These are phyloP conservation scores for Brachypteracias leptosomus DNA, from an alignment of 2,113 vertebrate species.

Conservation along the genomic window DNA sequence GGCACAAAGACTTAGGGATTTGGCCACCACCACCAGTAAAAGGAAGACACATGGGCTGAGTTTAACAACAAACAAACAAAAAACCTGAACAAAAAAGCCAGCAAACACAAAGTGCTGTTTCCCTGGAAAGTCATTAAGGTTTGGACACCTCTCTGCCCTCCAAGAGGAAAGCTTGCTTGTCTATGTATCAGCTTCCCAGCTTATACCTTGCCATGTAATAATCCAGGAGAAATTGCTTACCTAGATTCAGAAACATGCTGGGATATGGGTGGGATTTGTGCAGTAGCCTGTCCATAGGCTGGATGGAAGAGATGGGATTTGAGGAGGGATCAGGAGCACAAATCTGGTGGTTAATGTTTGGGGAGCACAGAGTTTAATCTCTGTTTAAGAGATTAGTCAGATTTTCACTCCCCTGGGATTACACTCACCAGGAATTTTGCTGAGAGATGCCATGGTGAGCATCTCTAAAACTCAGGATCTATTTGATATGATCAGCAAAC, in stretches of 20 bases:
- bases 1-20: background rate
- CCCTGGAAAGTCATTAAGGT: background rate
- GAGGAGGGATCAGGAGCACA: background rate
- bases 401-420: background rate
- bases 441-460: background rate
- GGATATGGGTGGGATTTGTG: background rate
- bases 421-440: background rate
- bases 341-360: background rate
- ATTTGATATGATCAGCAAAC: background rate
- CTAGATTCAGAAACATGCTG: background rate
- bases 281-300: background rate
- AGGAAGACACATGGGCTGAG: background rate
- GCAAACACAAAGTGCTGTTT: background rate
- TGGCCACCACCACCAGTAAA: background rate
- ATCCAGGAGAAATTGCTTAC: background rate
- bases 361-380: background rate
- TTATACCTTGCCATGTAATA: background rate
- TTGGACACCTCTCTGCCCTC: background rate
- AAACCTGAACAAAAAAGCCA: background rate
- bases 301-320: background rate
- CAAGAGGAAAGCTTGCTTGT: background rate
- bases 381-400: background rate
- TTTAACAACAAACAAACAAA: background rate
- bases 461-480: background rate
- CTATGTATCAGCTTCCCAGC: background rate